A percentile compares a stretch with the other conserved stretches of the same genome.
Evolutionary conservation across 2,888 invertebrate genomes (phyloP).

Genomic region (Oscheius sp.): DNA sequence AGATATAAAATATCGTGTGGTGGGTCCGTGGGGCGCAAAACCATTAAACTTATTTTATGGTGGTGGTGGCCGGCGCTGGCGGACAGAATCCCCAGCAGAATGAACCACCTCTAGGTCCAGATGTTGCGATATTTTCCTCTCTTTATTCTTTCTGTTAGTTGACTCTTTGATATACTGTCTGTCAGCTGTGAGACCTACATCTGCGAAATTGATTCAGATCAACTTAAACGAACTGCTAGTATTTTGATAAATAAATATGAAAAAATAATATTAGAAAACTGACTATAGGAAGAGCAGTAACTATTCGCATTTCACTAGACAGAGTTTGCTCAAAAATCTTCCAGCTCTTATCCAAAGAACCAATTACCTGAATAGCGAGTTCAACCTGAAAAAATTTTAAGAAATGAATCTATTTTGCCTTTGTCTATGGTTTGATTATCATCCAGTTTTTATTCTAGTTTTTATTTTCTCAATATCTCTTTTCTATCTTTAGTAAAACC

Average conservation of each 20-base stretch:
- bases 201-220: neutral
- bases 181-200: neutral
- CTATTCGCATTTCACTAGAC: too few relatives aligned
- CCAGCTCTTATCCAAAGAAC: too few relatives aligned
- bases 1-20: too few relatives aligned
- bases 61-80: conserved; percentile 4
- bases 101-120: conserved; percentile 15
- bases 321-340: too few relatives aligned
- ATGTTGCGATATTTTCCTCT: conserved; percentile 16
- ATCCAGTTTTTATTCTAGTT: neutral
- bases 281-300: too few relatives aligned
- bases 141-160: neutral
- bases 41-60: conserved; percentile 31
- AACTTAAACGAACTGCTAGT: neutral
- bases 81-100: conserved; percentile 18
- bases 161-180: neutral
- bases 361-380: too few relatives aligned
- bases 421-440: neutral
- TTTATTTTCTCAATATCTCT: neutral
- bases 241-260: too few relatives aligned
- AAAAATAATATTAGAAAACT: too few relatives aligned
- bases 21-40: conserved; percentile 14
- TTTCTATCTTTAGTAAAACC: neutral
- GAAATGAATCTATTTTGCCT: too few relatives aligned
- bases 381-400: too few relatives aligned